Percentiles rank a stretch among this genome's conserved stretches.
Conservation (phyloP, 2,888 invertebrate species). For the Cyrtodaria siliqua region DNA sequence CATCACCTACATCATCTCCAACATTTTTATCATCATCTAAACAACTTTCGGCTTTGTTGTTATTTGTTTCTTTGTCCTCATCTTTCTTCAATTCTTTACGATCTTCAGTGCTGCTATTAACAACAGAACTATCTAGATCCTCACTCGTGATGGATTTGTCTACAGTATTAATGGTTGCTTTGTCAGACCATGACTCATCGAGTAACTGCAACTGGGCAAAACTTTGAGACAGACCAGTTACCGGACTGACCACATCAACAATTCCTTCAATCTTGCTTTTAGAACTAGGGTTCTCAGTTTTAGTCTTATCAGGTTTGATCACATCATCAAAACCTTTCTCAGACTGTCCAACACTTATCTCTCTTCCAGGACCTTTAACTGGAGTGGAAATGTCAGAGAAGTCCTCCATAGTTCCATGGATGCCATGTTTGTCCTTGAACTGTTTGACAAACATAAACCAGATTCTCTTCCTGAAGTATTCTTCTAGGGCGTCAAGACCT, state of each 20-base stretch:
- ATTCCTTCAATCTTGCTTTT: background rate
- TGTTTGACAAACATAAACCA: conserved; percentile 49
- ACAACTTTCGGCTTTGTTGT: background rate
- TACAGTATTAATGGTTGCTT: conserved; percentile 24
- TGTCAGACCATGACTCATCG: conserved; percentile 60
- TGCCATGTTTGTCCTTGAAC: conserved; percentile 46
- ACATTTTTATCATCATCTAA: background rate
- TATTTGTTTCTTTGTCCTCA: background rate
- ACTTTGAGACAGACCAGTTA: conserved; percentile 60
- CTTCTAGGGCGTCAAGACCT: conserved; percentile 92
- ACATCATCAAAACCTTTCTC: conserved; percentile 1
- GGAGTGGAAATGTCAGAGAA: conserved; percentile 15
- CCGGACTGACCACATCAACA: conserved; percentile 60
- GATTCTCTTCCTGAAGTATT: conserved; percentile 88
- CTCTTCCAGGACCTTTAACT: background rate
- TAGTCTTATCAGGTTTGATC: background rate
- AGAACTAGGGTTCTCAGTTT: background rate
- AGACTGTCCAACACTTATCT: background rate
- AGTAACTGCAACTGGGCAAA: conserved; percentile 62
- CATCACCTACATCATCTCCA: background rate
- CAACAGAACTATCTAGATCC: background rate
- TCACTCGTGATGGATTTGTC: conserved; percentile 3
- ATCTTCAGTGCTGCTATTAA: too few species aligned
- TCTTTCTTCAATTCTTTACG: too few species aligned
- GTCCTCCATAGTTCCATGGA: conserved; percentile 14